A percentile compares a stretch with the other conserved stretches of the same genome.
Evolutionary conservation across 2,888 invertebrate genomes (phyloP).

Genomic region (Cremastobaeus sp.): DNA sequence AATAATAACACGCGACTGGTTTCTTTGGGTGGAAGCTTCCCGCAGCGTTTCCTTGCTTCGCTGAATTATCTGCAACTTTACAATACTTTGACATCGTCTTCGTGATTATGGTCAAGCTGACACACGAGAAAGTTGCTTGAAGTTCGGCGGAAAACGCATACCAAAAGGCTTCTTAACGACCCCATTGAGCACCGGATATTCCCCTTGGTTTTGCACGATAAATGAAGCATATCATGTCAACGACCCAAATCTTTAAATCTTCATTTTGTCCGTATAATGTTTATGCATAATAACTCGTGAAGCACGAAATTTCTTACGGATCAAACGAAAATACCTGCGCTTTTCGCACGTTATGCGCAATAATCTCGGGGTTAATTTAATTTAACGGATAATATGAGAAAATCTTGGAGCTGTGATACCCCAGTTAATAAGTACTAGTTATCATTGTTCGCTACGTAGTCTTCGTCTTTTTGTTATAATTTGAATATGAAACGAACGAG

Average conservation of each 20-base stretch:
- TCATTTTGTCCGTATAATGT: conserved; percentile 26
- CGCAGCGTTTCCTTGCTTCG: too few species aligned
- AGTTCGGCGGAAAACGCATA: conserved; percentile 12
- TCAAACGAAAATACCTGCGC: conserved; percentile 38
- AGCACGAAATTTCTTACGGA: conserved; percentile 35
- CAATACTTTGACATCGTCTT: conserved; percentile 6
- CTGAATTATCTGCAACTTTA: too few species aligned
- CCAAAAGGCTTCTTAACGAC: conserved; percentile 24
- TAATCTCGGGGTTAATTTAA: background rate
- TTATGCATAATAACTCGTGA: conserved; percentile 29
- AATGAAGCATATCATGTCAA: conserved; percentile 43
- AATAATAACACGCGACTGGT: too few species aligned
- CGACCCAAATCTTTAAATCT: conserved; percentile 38
- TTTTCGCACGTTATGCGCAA: background rate
- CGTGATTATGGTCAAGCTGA: conserved; percentile 8
- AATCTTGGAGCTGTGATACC: background rate
- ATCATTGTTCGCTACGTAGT: too few species aligned
- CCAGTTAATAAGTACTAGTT: too few species aligned
- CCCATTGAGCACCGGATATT: conserved; percentile 19
- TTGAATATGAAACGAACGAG: too few species aligned
- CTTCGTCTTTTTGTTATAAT: too few species aligned
- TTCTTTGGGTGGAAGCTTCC: too few species aligned
- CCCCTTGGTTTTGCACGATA: conserved; percentile 24
- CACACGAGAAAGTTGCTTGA: conserved; percentile 10
- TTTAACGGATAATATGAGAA: conserved; percentile 1